A percentile compares a stretch with the other conserved stretches of the same genome.
Conservation (phyloP, 1,140 invertebrate species). For the Theocolax elegans region DNA sequence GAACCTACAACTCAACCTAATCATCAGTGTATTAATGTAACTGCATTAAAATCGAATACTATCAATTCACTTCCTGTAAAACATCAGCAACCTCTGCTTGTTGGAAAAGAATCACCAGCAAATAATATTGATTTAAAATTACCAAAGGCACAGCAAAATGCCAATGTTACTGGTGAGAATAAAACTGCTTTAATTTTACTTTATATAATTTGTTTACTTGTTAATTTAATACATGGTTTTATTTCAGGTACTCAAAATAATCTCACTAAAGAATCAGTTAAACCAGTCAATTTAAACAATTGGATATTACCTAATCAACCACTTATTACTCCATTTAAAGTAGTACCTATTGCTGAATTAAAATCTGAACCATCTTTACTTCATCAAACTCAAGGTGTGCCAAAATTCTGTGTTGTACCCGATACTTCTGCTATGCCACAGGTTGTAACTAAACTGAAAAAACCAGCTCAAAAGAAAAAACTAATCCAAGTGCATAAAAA, state of each 20-base stretch:
- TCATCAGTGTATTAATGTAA: conserved; percentile 3
- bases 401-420: conserved; percentile 61
- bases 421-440: conserved; percentile 41
- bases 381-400: conserved; percentile 59
- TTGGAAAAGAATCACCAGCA: background rate
- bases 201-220: background rate
- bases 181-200: background rate
- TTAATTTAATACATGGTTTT: background rate
- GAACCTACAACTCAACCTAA: background rate
- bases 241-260: background rate
- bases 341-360: conserved; percentile 60
- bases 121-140: background rate
- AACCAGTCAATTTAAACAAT: background rate
- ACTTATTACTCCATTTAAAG: conserved; percentile 22
- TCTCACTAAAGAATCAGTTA: background rate
- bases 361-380: conserved; percentile 59
- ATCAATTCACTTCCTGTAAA: background rate
- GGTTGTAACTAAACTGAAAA: conserved; percentile 3
- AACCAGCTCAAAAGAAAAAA: conserved; percentile 1
- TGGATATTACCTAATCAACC: background rate
- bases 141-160: background rate
- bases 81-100: background rate
- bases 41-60: background rate
- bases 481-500: background rate
- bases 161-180: background rate